These are phyloP conservation scores for Antidorcas marsupialis DNA, from an alignment of 2,113 vertebrate species.

Conservation along the genomic window DNA sequence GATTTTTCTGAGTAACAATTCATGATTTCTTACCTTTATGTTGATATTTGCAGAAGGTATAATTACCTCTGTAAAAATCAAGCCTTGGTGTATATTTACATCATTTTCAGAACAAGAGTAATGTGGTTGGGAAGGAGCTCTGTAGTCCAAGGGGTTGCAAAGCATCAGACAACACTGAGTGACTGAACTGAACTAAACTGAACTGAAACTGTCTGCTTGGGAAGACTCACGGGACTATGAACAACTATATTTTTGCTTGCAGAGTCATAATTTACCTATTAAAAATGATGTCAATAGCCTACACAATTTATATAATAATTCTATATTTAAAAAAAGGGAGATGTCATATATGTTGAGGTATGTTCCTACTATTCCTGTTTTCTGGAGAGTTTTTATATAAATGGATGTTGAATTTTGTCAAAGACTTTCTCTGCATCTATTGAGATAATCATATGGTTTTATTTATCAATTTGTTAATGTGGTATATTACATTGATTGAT, in stretches of 20 bases:
- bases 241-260: not conserved
- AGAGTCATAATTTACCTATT: not conserved
- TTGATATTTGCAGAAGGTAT: not conserved
- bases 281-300: not conserved
- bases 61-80: not conserved
- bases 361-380: no score
- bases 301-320: not conserved
- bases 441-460: no score
- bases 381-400: no score
- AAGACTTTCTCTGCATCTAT: no score
- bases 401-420: no score
- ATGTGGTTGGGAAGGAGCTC: not conserved
- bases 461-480: no score
- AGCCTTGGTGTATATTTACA: not conserved
- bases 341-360: no score
- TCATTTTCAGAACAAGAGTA: not conserved
- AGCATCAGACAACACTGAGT: accelerated
- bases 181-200: not conserved
- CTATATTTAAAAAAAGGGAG: not conserved
- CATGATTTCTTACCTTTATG: not conserved
- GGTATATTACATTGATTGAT: no score
- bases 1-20: not conserved
- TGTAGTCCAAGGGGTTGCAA: not conserved
- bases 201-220: not conserved
- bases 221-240: not conserved